Base-by-base conservation (phyloP, 2,113 vertebrate species). In the rabbit (Oryctolagus cuniculus) region DNA sequence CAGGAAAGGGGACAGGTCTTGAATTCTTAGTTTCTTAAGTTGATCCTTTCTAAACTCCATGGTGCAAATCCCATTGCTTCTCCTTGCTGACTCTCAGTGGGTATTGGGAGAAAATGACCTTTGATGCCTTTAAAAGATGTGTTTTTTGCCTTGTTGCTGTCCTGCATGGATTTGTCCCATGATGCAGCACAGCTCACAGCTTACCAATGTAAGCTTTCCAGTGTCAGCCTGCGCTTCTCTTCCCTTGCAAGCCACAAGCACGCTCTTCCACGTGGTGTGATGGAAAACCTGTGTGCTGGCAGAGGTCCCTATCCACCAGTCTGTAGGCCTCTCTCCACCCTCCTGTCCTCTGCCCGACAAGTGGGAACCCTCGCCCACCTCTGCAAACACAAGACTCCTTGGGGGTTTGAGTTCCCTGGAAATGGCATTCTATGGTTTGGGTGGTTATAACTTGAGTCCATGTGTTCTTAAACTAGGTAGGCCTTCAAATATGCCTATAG, bases 161-260 rank as follows among this genome's bases (percentile, higher is more conserved):
- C 12, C 78, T 49, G 12, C 53, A 2, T 78, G 95, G 89, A 75
- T 13, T 78, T 91, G 44, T 95, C 73, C 88, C 6, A 4, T 67
- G 80, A 88, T 91, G 4, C 63, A 93, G 92, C 95, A 93, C n/a
- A 69, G 90, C 51, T 95, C 87, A 63, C 16, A 3, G 87, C 66
- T 84, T 97, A 49, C 79, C 88, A 94, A 93, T 92, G 89, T 88
- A 94, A 87, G 77, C 38, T 31, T 61, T 73, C 34, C 49, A 29
- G 24, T n/a, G 69, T 95, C 90, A 86, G 74, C 77, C 95, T 96
- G 55, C 87, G 91, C 87, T 92, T 66, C 92, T 64, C 95, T 94
- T 94, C 82, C 92, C 85, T 94, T 74, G 92, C 19, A 58, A 96
- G 81, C 87, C 90, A 85, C 95, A 93, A 84, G 87, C 16, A 69